A percentile compares a stretch with the other conserved stretches of the same genome.
Evolutionary conservation across 2,113 vertebrate genomes (phyloP).

Genomic region (Daphoenositta chrysoptera): DNA sequence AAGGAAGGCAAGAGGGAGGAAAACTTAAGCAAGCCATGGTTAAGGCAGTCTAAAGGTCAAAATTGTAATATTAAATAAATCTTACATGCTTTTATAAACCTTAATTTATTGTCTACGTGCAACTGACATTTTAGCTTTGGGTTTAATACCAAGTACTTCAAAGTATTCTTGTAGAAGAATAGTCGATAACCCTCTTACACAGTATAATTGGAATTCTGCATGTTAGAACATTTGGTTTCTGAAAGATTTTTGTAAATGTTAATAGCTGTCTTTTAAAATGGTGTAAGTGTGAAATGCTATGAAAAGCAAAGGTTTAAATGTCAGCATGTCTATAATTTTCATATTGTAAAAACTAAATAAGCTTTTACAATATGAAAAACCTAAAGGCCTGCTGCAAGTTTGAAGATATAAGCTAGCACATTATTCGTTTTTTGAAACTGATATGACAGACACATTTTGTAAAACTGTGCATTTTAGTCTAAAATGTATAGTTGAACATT

Average conservation of each 20-base stretch:
- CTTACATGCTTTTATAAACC: constrained; percentile 79
- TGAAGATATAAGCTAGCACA: constrained; percentile 54
- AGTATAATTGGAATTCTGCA: constrained; percentile 79
- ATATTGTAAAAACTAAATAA: constrained; percentile 74
- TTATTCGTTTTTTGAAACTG: constrained; percentile 57
- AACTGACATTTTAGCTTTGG: constrained; percentile 80
- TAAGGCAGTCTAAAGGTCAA: constrained; percentile 76
- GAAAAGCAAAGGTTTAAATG: constrained; percentile 84
- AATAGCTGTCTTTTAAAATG: constrained; percentile 81
- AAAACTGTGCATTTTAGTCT: constrained; percentile 49
- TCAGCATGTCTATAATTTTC: constrained; percentile 77
- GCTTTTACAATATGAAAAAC: constrained; percentile 59
- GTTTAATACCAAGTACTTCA: constrained; percentile 80
- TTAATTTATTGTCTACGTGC: constrained; percentile 80
- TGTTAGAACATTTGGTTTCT: constrained; percentile 81
- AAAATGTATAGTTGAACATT: constrained; percentile 11
- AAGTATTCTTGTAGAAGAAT: constrained; percentile 78
- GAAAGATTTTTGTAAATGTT: constrained; percentile 84
- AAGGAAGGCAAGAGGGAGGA: background rate
- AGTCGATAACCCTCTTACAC: constrained; percentile 77
- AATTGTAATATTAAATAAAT: constrained; percentile 81
- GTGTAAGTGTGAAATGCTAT: constrained; percentile 79
- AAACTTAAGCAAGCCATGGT: constrained; percentile 63
- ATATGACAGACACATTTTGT: constrained; percentile 46
- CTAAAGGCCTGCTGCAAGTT: constrained; percentile 53